Conservation (phyloP, 2,113 vertebrate species). For the Nibea coibor region DNA sequence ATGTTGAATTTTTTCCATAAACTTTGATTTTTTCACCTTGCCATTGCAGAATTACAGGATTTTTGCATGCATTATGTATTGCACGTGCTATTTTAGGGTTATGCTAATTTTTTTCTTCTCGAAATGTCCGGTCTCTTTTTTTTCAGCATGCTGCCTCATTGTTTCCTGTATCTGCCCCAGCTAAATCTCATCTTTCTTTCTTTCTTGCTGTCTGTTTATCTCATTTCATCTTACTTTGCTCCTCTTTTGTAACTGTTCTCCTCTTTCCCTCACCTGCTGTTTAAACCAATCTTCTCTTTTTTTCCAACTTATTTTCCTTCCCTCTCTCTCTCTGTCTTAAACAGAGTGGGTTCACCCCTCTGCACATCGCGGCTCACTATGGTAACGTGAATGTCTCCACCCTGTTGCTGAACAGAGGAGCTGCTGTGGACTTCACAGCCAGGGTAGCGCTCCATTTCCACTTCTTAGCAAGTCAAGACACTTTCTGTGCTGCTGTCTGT, state of each 20-base stretch:
- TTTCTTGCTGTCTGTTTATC: not conserved
- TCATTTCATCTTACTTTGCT: not conserved
- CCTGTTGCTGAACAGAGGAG: constrained; percentile 96
- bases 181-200: constrained; percentile 18
- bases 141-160: constrained; percentile 51
- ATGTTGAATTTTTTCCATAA: not conserved
- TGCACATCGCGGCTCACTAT: constrained; percentile 94
- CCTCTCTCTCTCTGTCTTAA: constrained; percentile 58
- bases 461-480: constrained; percentile 2
- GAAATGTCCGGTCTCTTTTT: constrained; percentile 49
- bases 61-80: constrained; percentile 55
- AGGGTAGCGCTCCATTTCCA: constrained; percentile 84
- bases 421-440: constrained; percentile 98
- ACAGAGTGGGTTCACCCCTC: constrained; percentile 96
- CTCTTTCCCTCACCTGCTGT: constrained; percentile 14
- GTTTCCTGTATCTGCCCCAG: constrained; percentile 15
- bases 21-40: not conserved
- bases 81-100: constrained; percentile 54
- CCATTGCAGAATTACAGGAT: constrained; percentile 37
- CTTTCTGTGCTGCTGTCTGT: not conserved
- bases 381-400: constrained; percentile 99
- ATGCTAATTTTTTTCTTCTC: constrained; percentile 33
- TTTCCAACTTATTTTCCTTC: not conserved
- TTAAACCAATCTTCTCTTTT: constrained; percentile 12
- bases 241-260: constrained; percentile 1